Base-by-base conservation (phyloP, 2,797 vertebrate species). In the Pseudotriccus pelzelni region DNA sequence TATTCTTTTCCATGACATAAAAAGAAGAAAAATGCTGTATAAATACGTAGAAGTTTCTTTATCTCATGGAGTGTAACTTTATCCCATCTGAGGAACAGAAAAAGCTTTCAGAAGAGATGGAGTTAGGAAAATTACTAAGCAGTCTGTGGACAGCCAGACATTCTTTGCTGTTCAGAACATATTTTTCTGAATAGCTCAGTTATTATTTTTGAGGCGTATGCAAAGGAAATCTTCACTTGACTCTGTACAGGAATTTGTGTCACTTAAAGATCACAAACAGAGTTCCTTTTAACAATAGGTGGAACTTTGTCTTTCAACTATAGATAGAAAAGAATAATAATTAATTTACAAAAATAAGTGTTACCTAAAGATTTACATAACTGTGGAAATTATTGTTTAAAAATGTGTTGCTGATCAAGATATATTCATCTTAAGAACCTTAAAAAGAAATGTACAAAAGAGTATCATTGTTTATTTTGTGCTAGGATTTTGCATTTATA, bases 31-130 rank as follows among this genome's bases (percentile, higher is more conserved):
- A 91, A 75, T 52, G 60, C 28, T 64, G 24, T 83, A 70, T 64
- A 89, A 92, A 85, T 83, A 87, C 44, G 89, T 36, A 92, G 62
- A 72, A 10, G 12, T 83, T 93, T 85, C 68, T 78, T 95, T 89
- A 83, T 88, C 75, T 83, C 0, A 0, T 34, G 21, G 15, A 60
- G 44, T 67, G 70, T 70, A 94, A 95, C 67, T 92, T 72, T 79
- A 94, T 89, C 56, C 83, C 43, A 24, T 10, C 27, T 0, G 9
- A 90, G 34, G 41, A 93, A 94, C 34, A 93, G 77, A 90, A 49
- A 73, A 84, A 72, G 27, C 49, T 89, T 94, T 94, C 76, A 92
- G 53, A 85, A 46, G 49, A 76, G 72, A 80, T 14, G 34, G 90
- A 95, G 84, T 56, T 22, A 53, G 21, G 68, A 89, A 90, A 93